Base-by-base conservation (phyloP, 2,888 invertebrate genomes). In the Ecliptopera silaceata region DNA sequence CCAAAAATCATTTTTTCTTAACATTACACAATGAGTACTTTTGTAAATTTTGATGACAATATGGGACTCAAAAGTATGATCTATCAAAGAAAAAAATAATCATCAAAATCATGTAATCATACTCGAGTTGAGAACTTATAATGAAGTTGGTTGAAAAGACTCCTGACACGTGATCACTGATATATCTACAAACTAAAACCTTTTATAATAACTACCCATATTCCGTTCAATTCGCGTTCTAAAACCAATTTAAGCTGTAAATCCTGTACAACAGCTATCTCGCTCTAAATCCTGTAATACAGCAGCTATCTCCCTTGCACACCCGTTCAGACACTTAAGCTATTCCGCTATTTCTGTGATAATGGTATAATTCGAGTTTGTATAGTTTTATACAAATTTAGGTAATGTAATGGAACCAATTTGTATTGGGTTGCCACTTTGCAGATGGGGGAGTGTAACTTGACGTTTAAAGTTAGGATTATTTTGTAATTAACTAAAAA, bases 251-350 rank as follows among this genome's bases (percentile, higher is more conserved):
- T 72, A 68, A 75, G 71, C 74, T 65, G 61, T 65, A 70, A 70
- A 77, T 74, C 72, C 69, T 68, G 53, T 56, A 58, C 60, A 50
- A 58, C 63, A 47, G 63, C 65, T 68, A 65, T 68, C 67, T 68
- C 63, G 34, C 51, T 68, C 59, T n/a, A n/a, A n/a, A n/a, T n/a
- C n/a, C 56, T 56, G 66, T 69, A 70, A 70, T 71, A 58, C 60
- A 50, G 59, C 63, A 47, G 63, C 65, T 68, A 65, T 68, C 67
- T 68, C 63, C 36, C 51, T 68, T 57, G 36, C 59, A 54, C 68
- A 56, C 12, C 44, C 48, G 38, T 39, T 45, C 26, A 38, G 31
- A 44, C 48, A 43, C 59, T 26, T 20, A 18, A 38, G 47, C 51
- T 41, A 32, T 51, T 57, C 41, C 38, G 53, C 45, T 32, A 54